A percentile compares a stretch with the other conserved stretches of the same genome.
Conservation (phyloP, 2,797 vertebrate species). For the Arctocebus calabarensis region DNA sequence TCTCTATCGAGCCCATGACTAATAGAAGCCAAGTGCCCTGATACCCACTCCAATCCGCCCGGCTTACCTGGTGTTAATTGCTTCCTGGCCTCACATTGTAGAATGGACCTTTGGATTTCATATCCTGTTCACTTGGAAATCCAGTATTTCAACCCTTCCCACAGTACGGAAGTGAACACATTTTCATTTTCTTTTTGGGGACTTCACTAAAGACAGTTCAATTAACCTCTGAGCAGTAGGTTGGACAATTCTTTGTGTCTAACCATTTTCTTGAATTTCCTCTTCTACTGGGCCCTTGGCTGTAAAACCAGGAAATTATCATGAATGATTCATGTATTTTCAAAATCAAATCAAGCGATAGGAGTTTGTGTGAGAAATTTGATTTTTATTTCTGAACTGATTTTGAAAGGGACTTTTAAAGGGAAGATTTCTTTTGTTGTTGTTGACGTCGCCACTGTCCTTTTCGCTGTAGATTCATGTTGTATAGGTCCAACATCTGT, state of each 20-base stretch:
- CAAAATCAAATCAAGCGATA: slow-evolving; percentile 64
- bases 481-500: accelerated
- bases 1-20: slow-evolving; percentile 66
- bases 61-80: slow-evolving; percentile 69
- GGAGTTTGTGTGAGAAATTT: background rate
- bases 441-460: accelerated
- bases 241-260: slow-evolving; percentile 51
- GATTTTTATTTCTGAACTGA: background rate
- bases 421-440: slow-evolving; percentile 18
- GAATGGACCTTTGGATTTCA: slow-evolving; percentile 70
- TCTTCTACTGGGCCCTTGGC: slow-evolving; percentile 10
- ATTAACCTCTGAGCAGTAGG: slow-evolving; percentile 59
- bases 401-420: slow-evolving; percentile 43
- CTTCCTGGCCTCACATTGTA: slow-evolving; percentile 61
- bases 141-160: slow-evolving; percentile 65
- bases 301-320: slow-evolving; percentile 56
- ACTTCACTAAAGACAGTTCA: slow-evolving; percentile 59
- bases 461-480: background rate
- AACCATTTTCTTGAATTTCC: slow-evolving; percentile 47
- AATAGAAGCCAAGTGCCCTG: slow-evolving; percentile 64
- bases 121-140: slow-evolving; percentile 50
- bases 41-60: slow-evolving; percentile 73
- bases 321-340: slow-evolving; percentile 59
- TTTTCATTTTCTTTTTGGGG: slow-evolving; percentile 48
- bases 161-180: background rate